Conservation (phyloP, 2,113 vertebrate species). For the Austrofundulus limnaeus region DNA sequence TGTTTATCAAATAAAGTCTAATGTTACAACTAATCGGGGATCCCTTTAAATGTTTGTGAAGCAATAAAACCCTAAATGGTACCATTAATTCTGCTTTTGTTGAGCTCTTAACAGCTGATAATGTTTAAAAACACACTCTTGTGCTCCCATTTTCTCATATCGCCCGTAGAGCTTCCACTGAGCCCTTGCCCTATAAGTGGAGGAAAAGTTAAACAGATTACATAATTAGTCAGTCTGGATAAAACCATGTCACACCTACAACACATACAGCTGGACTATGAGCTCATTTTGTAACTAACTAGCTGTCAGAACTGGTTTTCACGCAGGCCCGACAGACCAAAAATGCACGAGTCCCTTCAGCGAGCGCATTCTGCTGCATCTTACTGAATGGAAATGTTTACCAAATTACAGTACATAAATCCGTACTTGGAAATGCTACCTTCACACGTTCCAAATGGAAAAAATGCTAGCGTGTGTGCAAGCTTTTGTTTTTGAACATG, state of each 20-base stretch:
- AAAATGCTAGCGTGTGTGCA: constrained; percentile 44
- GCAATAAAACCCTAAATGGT: too few relatives aligned
- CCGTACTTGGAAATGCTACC: constrained; percentile 64
- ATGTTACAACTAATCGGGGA: too few relatives aligned
- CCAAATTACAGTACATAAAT: constrained; percentile 67
- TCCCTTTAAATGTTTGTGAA: too few relatives aligned
- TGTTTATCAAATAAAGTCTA: too few relatives aligned
- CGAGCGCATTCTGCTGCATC: constrained; percentile 41
- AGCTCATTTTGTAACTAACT: constrained; percentile 21
- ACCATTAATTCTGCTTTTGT: too few relatives aligned
- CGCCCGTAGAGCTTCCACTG: constrained; percentile 31
- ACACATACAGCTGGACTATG: constrained; percentile 29
- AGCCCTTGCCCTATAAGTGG: too few relatives aligned
- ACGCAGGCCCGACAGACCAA: constrained; percentile 14
- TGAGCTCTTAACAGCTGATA: neutral
- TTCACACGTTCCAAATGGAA: constrained; percentile 59
- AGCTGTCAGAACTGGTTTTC: constrained; percentile 28
- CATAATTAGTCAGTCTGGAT: constrained; percentile 27
- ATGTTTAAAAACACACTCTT: neutral
- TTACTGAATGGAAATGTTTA: constrained; percentile 72
- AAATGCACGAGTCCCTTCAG: constrained; percentile 1
- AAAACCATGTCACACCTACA: constrained; percentile 7
- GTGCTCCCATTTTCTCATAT: neutral
- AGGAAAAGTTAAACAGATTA: constrained; percentile 27
- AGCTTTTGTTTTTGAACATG: constrained; percentile 18